Percentiles rank a stretch among this genome's conserved stretches.
These are phyloP conservation scores for Abrostola tripartita DNA, from an alignment of 2,888 invertebrate genomes.

Conservation along the genomic window DNA sequence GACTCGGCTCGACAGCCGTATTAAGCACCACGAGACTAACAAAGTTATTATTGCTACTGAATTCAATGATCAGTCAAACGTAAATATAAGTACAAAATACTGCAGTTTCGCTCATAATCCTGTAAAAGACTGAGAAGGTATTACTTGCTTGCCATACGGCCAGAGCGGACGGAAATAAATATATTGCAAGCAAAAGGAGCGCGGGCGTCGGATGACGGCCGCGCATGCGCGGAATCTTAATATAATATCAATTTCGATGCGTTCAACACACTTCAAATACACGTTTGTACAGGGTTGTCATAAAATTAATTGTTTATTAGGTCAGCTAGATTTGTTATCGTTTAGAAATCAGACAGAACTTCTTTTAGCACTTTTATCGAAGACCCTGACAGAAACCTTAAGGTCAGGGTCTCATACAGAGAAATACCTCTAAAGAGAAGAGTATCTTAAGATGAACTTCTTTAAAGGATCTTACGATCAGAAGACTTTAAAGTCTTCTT, in stretches of 20 bases:
- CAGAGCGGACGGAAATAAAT: constrained; percentile 3
- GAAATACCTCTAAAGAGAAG: background rate
- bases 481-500: no score
- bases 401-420: no score
- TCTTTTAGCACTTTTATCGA: no score
- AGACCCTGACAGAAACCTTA: no score
- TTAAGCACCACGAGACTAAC: no score
- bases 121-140: background rate
- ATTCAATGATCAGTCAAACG: no score
- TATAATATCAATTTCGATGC: constrained; percentile 58
- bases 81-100: no score
- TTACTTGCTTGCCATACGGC: background rate
- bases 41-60: no score
- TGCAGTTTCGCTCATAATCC: background rate
- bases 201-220: constrained; percentile 56
- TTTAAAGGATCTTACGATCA: no score
- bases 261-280: constrained; percentile 59
- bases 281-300: constrained; percentile 53
- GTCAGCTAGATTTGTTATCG: background rate
- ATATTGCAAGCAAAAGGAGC: constrained; percentile 27
- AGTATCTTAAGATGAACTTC: background rate
- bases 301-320: background rate
- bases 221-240: constrained; percentile 70
- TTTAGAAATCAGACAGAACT: no score
- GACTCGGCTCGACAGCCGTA: no score